These are phyloP conservation scores for Diorhabda carinulata DNA, from an alignment of 1,140 invertebrate genomes.

Conservation along the genomic window DNA sequence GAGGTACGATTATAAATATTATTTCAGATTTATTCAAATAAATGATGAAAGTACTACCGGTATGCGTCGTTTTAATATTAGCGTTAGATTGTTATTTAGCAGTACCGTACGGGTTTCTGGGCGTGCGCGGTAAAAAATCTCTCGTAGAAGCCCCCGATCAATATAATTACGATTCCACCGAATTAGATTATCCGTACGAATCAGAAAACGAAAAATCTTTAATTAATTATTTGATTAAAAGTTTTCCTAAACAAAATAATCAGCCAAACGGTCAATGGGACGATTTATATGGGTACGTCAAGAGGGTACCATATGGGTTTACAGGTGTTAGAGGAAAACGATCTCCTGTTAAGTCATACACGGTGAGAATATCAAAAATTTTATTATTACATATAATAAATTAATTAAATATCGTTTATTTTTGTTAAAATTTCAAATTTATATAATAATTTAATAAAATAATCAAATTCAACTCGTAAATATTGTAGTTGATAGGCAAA, in stretches of 20 bases:
- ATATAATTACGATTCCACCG: background rate
- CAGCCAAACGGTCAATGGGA: background rate
- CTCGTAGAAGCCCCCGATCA: background rate
- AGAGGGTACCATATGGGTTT: conserved; percentile 4
- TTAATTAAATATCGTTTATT: too few species aligned
- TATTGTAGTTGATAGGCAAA: too few species aligned
- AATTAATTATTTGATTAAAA: background rate
- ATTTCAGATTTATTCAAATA: too few species aligned
- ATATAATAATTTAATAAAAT: too few species aligned
- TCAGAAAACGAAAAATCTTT: background rate
- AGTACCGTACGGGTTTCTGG: background rate
- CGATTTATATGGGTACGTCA: background rate
- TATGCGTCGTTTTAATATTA: background rate
- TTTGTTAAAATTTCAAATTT: too few species aligned
- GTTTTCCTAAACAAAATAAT: background rate
- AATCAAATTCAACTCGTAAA: too few species aligned
- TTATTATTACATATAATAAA: too few species aligned
- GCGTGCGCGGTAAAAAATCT: background rate
- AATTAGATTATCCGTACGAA: background rate
- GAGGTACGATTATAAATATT: too few species aligned
- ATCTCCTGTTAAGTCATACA: background rate
- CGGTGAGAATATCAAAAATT: too few species aligned
- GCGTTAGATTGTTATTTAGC: background rate
- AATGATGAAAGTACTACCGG: background rate
- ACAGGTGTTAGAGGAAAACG: conserved; percentile 4